These are phyloP conservation scores for Cyrtorhinus lividipennis DNA, from an alignment of 1,140 invertebrate genomes.

Conservation along the genomic window DNA sequence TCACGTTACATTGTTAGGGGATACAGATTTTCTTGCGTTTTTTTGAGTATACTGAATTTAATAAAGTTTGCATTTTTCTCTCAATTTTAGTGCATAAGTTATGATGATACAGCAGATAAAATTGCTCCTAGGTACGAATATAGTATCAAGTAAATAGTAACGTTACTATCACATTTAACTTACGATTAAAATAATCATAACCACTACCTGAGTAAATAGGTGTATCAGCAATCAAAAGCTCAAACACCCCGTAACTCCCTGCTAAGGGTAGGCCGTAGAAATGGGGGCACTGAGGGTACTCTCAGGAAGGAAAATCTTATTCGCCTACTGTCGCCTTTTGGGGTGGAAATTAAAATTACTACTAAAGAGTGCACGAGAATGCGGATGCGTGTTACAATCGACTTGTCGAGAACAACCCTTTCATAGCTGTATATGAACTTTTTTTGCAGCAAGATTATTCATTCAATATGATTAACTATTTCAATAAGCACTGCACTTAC, in stretches of 20 bases:
- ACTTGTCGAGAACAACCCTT: too few species aligned
- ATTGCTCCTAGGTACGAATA: background rate
- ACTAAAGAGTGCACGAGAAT: too few species aligned
- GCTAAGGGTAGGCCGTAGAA: background rate
- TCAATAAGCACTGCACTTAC: too few species aligned
- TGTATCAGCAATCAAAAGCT: background rate
- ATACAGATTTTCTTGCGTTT: too few species aligned
- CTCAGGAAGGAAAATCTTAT: too few species aligned
- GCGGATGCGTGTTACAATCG: too few species aligned
- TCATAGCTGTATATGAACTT: too few species aligned
- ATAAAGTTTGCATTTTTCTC: background rate
- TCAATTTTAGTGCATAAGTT: background rate
- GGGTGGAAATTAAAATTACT: too few species aligned
- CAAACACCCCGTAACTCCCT: background rate
- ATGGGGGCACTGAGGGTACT: too few species aligned
- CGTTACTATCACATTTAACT: background rate
- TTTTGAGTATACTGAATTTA: background rate
- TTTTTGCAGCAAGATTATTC: too few species aligned
- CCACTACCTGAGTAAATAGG: background rate
- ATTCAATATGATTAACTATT: too few species aligned
- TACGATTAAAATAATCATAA: background rate
- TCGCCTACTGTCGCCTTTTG: too few species aligned
- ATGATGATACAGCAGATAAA: background rate
- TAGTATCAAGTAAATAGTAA: background rate
- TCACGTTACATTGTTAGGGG: background rate